Evolutionary conservation across 1,140 invertebrate genomes (phyloP), one percentile per base, ranked within the genome.

Genomic region (Gerris buenoi): DNA sequence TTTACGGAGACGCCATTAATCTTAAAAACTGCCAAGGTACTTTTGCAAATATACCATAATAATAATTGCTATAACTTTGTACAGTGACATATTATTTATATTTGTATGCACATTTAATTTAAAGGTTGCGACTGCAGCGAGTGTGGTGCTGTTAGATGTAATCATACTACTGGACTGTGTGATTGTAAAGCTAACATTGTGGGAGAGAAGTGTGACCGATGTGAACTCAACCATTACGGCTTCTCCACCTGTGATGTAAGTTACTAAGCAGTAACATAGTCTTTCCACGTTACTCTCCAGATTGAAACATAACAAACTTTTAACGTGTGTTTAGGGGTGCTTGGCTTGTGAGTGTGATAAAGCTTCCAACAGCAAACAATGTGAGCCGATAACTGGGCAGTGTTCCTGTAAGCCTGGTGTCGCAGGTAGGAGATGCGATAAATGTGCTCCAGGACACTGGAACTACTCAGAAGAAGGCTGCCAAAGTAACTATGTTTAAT

Each of bases 391-490:
- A 13, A 88, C 85, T 0, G 95, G 95, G 28, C 87, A 94, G 68
- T 98, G 95, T 78, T 74, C 78, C 67, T 98, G 95, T 76, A 90
- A 88, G 70, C 86, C 88, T 1, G 95, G 95, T 0, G 93, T 95
- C 0, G 87, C 87, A 0, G 94, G 94, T 2, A 80, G 85, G 58
- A 86, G 85, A 33, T 98, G 95, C 76, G 90, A 97, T 68, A 81
- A 84, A n/a, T 98, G 95, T 75, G 82, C 86, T 22, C 82, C 89
- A 27, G 95, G 95, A 25, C 97, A 87, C 75, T 99, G 95, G 95
- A 91, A 97, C 74, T 97, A 95, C 75, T 84, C 86, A 1, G 76
- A 80, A 0, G 80, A 86, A 0, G 97, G 96, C 65, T 99, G 96
- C 75, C 82, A 85, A 69, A 87, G 91, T 93, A 81, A 84, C 85